Conservation (phyloP, 2,797 vertebrate genomes). For the Stomatorhinus walkeri region DNA sequence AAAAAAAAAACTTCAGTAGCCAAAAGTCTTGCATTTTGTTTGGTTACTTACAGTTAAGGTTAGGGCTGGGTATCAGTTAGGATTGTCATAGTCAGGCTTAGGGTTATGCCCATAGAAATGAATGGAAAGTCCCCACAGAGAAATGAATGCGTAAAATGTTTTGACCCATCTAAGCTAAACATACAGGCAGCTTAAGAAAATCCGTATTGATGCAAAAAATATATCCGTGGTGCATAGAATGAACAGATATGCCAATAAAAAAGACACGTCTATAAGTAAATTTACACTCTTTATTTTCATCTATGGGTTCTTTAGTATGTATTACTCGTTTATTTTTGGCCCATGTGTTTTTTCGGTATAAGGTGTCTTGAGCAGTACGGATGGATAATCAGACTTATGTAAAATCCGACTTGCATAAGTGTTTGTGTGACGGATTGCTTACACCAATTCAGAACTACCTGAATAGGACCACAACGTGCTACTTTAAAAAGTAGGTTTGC, state of each 20-base stretch:
- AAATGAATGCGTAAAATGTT: background rate
- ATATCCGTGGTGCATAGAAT: background rate
- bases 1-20: background rate
- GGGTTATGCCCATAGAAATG: background rate
- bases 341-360: background rate
- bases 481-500: background rate
- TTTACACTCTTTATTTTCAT: background rate
- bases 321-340: background rate
- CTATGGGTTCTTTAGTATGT: background rate
- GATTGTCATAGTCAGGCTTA: background rate
- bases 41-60: background rate
- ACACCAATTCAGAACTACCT: background rate
- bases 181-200: background rate
- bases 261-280: background rate
- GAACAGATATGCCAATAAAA: background rate
- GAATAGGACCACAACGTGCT: background rate
- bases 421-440: background rate
- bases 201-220: background rate
- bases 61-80: background rate
- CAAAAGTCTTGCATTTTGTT: background rate
- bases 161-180: background rate
- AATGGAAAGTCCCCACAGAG: background rate
- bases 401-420: background rate
- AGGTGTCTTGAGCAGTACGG: background rate
- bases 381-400: background rate